Base-by-base conservation (phyloP, 2,888 invertebrate species). In the Zygogramma bicolorata region DNA sequence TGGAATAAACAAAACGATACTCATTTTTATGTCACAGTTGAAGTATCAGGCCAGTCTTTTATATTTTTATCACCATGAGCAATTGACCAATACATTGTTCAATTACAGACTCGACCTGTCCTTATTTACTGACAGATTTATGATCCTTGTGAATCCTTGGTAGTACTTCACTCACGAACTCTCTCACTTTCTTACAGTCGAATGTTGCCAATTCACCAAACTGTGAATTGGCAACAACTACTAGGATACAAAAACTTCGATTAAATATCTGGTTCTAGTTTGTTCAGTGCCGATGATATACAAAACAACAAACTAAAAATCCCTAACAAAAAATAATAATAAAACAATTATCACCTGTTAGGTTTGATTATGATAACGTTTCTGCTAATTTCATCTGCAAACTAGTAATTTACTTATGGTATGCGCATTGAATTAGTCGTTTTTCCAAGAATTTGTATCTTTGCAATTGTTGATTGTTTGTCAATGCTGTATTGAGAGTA, bases 291-390 rank as follows among this genome's bases (percentile, higher is more conserved):
- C 53, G 15, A 27, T 53, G 53, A 53, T 53, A 20, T 46, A 18
- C 13, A 46, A 20, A 46, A 46, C 20, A 20, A 46, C 2, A 25
- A 53, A 53, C 13, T 5, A 10, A 7, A 53, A n/a, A 13, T 22
- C 25, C 8, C 25, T 13, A 53, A n/a, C 27, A 25, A 6, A 3
- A n/a, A 27, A 22, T 25, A 53, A 53, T 25, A 22, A 25, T 53
- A 53, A 25, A 25, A 25, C 53, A 53, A 25, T 53, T 53, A 53
- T 53, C 53, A n/a, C 53, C 53, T 53, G 53, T 53, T 53, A 22
- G 27, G 53, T 22, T 53, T 53, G 25, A 25, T 53, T 27, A 53
- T 53, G 53, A 53, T 53, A 25, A 53, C 53, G 53, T 53, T 53
- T 53, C 53, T 53, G 53, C 4, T 53, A 53, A 53, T 53, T 53